Evolutionary conservation across 2,797 vertebrate species (phyloP).

Genomic region (Micrastur ruficollis): DNA sequence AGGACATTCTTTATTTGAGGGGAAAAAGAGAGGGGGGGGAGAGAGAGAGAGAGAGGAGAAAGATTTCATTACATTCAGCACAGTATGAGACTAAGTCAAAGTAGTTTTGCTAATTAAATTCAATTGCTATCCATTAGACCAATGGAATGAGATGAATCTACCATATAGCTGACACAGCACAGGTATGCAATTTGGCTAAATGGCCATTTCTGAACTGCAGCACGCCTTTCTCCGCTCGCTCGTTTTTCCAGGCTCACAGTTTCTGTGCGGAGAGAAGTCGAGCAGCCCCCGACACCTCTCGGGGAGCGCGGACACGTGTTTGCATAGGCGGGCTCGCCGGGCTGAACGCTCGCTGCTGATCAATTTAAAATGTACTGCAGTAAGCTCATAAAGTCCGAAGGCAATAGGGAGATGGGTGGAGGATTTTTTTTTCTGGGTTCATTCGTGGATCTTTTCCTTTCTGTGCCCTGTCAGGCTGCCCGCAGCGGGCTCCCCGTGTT

Average conservation of each 20-base stretch:
- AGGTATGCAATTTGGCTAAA: slow-evolving; percentile 91
- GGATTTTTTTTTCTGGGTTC: not conserved
- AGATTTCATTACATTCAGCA: slow-evolving; percentile 83
- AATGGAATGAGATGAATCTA: slow-evolving; percentile 88
- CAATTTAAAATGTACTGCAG: not conserved
- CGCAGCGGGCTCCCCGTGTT: not conserved
- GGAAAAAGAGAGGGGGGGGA: not conserved
- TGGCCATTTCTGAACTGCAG: slow-evolving; percentile 83
- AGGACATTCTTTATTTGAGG: slow-evolving; percentile 75
- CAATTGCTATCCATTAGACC: slow-evolving; percentile 96
- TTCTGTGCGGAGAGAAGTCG: slow-evolving; percentile 21
- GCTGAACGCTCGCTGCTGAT: not conserved
- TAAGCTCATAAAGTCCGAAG: not conserved
- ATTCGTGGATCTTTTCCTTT: not conserved
- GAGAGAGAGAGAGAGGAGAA: slow-evolving; percentile 40
- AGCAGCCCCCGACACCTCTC: slow-evolving; percentile 23
- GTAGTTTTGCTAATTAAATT: slow-evolving; percentile 99
- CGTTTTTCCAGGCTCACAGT: slow-evolving; percentile 61
- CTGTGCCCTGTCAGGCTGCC: not conserved
- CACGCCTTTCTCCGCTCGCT: slow-evolving; percentile 76
- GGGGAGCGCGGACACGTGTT: slow-evolving; percentile 44
- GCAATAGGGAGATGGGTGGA: not conserved
- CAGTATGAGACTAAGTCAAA: slow-evolving; percentile 83
- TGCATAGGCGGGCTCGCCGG: not conserved
- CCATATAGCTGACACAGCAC: slow-evolving; percentile 93